Conservation (phyloP, 2,113 vertebrate genomes). For the Paracanthobrama guichenoti region DNA sequence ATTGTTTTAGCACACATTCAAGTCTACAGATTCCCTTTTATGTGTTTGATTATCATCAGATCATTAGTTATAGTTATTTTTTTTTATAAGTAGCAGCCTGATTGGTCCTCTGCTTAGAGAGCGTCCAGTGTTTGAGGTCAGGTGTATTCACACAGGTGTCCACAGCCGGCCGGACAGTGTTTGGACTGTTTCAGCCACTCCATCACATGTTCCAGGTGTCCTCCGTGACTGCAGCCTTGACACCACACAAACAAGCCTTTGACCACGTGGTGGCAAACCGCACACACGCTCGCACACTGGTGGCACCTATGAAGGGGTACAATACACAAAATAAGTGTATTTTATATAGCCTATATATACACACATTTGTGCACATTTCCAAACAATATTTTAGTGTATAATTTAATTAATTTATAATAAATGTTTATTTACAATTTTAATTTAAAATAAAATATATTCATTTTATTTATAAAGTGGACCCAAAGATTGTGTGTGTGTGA, state of each 20-base stretch:
- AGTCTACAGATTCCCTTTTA: slow-evolving; percentile 3
- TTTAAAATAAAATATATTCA: too few species aligned
- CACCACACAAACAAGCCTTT: slow-evolving; percentile 98
- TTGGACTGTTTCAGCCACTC: slow-evolving; percentile 93
- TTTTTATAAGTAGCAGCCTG: neutral
- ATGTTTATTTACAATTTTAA: too few species aligned
- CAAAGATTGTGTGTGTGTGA: too few species aligned
- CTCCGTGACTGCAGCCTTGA: slow-evolving; percentile 97
- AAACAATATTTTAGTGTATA: too few species aligned
- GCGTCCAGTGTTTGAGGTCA: neutral
- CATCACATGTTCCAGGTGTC: slow-evolving; percentile 95
- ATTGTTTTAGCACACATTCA: slow-evolving; percentile 8
- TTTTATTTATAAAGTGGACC: too few species aligned
- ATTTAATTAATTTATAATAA: too few species aligned
- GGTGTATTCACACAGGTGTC: slow-evolving; percentile 96
- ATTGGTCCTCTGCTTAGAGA: neutral
- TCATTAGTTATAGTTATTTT: slow-evolving; percentile 1
- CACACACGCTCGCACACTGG: slow-evolving; percentile 95
- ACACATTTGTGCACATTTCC: too few species aligned
- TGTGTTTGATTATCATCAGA: slow-evolving; percentile 12
- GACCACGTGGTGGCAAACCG: slow-evolving; percentile 96
- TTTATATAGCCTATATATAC: too few species aligned
- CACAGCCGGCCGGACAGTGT: slow-evolving; percentile 92
- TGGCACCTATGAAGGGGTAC: slow-evolving; percentile 79
- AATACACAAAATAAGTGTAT: neutral